Base-by-base conservation (phyloP, 2,888 invertebrate genomes). In the Erebia epiphron region DNA sequence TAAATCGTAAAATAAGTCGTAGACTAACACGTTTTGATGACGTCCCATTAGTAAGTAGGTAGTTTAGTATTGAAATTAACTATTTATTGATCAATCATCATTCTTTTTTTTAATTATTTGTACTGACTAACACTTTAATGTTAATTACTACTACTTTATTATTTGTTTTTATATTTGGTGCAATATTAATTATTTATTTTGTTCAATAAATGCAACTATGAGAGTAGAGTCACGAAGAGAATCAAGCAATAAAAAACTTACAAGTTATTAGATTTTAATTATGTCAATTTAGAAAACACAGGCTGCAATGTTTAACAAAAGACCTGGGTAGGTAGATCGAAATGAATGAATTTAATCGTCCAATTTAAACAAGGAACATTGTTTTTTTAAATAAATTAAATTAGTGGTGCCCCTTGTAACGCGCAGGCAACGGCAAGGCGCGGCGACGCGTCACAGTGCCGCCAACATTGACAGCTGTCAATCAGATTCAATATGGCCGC, bases 381-480 rank as follows among this genome's bases (percentile, higher is more conserved):
- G n/a, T 73, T 66, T 71, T 74, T 72, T 70, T 74, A 68, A 73
- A 75, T 54, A 57, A 74, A 81, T 78, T 67, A 85, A 85, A 90
- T 89, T 89, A 90, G 88, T 85, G 82, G 84, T 82, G 80, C 75
- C 77, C 79, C 77, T 80, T 83, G 82, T 84, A 82, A 80, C 81
- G 83, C 81, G 84, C 56, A 13, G 56, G 58, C 67, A 85, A 85
- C 8, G 56, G 58, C 58, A 85, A 85, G 89, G 88, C 90, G 89
- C 91, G 89, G 86, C 86, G 87, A 86, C 90, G 91, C 91, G 91
- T 91, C 91, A 86, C 87, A 80, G 82, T 90, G 90, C 91, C 91
- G 92, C 91, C 92, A 87, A 90, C 91, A 90, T 90, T 92, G 92
- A 93, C 92, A 92, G 91, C 92, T 92, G 92, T 93, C 92, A 92